These are phyloP conservation scores for Cotesia congregata DNA, from an alignment of 2,888 invertebrate genomes.

Conservation along the genomic window DNA sequence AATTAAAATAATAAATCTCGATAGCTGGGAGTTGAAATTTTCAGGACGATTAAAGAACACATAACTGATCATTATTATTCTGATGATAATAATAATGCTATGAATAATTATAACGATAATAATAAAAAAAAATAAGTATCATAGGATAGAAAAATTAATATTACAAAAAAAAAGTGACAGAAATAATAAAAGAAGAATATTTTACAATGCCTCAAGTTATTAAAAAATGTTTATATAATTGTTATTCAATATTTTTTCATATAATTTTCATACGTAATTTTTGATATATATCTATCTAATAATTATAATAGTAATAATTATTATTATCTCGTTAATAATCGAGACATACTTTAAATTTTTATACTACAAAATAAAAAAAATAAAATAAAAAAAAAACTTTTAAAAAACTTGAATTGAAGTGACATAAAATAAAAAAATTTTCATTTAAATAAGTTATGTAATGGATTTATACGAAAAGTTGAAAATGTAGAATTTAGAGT, in stretches of 20 bases:
- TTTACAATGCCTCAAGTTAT: slow-evolving; percentile 1
- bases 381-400: slow-evolving; percentile 24
- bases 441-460: not conserved
- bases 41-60: slow-evolving; percentile 14
- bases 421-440: not conserved
- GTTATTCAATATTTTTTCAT: slow-evolving; percentile 20
- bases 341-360: slow-evolving; percentile 4
- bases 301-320: slow-evolving; percentile 8
- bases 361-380: not conserved
- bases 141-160: slow-evolving; percentile 18
- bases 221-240: slow-evolving; percentile 24
- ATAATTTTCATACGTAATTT: slow-evolving; percentile 24
- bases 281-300: slow-evolving; percentile 17
- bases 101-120: slow-evolving; percentile 39
- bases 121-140: slow-evolving; percentile 44
- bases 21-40: not conserved
- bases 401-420: not conserved
- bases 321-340: slow-evolving; percentile 2
- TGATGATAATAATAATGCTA: slow-evolving; percentile 24
- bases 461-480: not conserved
- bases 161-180: slow-evolving; percentile 26
- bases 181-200: not conserved
- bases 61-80: slow-evolving; percentile 28
- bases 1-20: not conserved
- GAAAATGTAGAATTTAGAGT: not conserved